Conservation (phyloP, 2,797 vertebrate species). For the Cyclopterus lumpus region DNA sequence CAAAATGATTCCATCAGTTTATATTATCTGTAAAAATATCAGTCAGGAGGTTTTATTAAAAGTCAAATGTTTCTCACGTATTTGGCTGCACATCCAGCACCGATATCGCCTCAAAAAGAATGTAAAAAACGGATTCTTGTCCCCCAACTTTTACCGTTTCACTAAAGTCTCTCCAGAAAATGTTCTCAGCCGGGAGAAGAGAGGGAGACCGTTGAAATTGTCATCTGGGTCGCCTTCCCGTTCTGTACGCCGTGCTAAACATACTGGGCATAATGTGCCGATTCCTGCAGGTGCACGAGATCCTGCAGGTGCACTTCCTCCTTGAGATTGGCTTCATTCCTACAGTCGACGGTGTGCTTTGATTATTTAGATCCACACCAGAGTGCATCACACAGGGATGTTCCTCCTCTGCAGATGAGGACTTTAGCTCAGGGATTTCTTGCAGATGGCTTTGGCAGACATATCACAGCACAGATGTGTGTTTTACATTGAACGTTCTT, state of each 20-base stretch:
- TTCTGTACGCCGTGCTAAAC: not conserved
- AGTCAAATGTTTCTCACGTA: not conserved
- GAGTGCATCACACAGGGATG: conserved; percentile 24
- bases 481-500: conserved; percentile 16
- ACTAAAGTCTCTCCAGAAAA: not conserved
- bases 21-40: not conserved
- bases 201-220: not conserved
- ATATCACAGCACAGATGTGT: conserved; percentile 15
- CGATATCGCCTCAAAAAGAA: not conserved
- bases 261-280: not conserved
- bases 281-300: not conserved
- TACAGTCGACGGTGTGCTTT: conserved; percentile 34
- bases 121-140: not conserved
- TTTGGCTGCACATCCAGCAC: too few relatives aligned
- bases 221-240: not conserved
- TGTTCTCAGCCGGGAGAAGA: not conserved
- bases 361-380: conserved; percentile 25
- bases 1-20: not conserved
- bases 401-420: conserved; percentile 29
- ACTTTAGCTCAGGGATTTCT: conserved; percentile 41
- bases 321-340: conserved; percentile 5
- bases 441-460: conserved; percentile 53
- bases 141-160: not conserved
- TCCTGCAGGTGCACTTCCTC: not conserved
- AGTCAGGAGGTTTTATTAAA: not conserved